phyloP scores from a whole-genome alignment of 2,797 vertebrate species.

The Sitta carolinensis region DNA sequence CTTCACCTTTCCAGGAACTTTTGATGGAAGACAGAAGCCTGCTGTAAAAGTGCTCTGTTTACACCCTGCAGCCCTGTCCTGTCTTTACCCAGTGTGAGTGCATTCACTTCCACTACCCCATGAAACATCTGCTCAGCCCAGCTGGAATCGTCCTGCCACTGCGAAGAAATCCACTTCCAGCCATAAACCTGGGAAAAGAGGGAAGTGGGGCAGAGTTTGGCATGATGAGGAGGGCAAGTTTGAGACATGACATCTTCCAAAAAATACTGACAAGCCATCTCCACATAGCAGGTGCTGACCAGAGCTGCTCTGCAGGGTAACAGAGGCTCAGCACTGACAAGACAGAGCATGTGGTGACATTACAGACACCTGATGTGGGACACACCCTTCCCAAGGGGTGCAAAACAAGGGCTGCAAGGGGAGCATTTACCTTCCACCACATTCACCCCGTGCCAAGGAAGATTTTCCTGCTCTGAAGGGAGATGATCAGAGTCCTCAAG shows the following conservation, averaged over 20 bases:
- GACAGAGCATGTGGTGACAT: neutral
- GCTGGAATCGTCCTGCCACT: neutral
- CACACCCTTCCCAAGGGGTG: neutral
- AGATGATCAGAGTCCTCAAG: neutral
- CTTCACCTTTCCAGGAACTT: slow-evolving; percentile 3
- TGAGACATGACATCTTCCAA: fast-evolving
- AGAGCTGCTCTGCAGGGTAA: neutral
- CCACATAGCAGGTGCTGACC: neutral
- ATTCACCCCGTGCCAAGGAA: neutral
- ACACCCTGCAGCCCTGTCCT: neutral
- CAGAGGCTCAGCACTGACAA: neutral
- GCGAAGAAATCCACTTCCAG: neutral
- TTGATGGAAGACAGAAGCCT: neutral
- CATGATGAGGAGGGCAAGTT: fast-evolving
- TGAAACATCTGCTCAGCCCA: neutral
- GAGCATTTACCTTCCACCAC: neutral
- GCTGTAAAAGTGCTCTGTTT: neutral
- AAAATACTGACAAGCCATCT: neutral
- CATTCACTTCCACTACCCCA: neutral
- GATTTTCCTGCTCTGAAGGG: neutral
- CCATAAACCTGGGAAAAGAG: neutral
- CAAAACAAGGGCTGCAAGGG: neutral
- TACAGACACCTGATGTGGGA: neutral
- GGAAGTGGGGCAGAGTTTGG: neutral
- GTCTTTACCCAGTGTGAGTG: neutral